Percentiles rank a stretch among this genome's conserved stretches.
Conservation (phyloP, 2,113 vertebrate genomes). For the Corythaixoides concolor region DNA sequence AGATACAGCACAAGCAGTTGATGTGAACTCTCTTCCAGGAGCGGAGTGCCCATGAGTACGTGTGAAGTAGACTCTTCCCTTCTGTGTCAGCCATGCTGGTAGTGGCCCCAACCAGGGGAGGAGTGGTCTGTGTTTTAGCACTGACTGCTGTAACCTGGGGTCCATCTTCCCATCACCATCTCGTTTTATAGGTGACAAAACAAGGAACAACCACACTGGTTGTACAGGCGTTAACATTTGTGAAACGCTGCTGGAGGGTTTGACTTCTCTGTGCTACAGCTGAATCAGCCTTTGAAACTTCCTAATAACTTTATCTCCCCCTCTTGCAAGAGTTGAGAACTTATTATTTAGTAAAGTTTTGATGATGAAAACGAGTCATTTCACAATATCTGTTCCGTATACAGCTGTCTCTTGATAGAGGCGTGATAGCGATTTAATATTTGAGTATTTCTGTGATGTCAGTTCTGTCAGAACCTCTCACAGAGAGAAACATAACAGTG, state of each 20-base stretch:
- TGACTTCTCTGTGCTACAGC: neutral
- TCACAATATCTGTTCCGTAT: neutral
- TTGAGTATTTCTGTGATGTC: neutral
- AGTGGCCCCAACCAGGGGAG: neutral
- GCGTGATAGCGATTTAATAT: neutral
- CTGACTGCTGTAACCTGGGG: neutral
- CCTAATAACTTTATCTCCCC: neutral
- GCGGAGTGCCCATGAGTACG: neutral
- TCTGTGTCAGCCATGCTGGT: neutral
- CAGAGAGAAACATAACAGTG: neutral
- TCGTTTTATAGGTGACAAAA: neutral
- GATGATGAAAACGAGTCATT: neutral
- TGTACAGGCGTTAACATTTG: neutral
- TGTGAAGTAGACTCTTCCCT: rapidly evolving
- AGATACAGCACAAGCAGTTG: neutral
- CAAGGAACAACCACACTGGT: neutral
- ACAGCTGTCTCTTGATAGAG: neutral
- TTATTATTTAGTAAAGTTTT: neutral
- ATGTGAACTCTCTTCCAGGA: neutral
- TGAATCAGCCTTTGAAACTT: neutral
- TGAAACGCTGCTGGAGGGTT: neutral
- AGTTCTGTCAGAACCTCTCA: neutral
- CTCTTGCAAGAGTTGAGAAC: neutral
- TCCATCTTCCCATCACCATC: neutral
- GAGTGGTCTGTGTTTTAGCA: neutral